These are phyloP conservation scores for Drosophila ambigua DNA, from an alignment of 1,140 invertebrate genomes.

Conservation along the genomic window DNA sequence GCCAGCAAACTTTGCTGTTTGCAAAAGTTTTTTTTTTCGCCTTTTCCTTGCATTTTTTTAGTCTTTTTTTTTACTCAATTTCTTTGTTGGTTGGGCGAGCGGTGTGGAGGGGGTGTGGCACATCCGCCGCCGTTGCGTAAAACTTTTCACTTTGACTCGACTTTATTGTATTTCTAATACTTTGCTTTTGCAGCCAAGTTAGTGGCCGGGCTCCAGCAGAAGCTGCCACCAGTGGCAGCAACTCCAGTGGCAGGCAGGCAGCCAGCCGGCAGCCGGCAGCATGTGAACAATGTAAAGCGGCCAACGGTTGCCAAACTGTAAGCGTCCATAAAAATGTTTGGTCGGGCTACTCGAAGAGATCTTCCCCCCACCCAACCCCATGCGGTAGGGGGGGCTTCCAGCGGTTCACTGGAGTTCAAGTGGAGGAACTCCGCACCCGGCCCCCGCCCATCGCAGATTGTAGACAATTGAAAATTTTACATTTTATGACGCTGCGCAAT, in stretches of 20 bases:
- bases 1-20: conserved; percentile 77
- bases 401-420: conserved; percentile 48
- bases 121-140: conserved; percentile 71
- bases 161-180: conserved; percentile 83
- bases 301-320: conserved; percentile 73
- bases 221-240: background rate
- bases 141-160: conserved; percentile 83
- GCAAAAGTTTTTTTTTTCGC: conserved; percentile 53
- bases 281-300: conserved; percentile 79
- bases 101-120: conserved; percentile 22
- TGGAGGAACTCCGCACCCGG: conserved; percentile 10
- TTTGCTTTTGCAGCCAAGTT: conserved; percentile 79
- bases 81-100: conserved; percentile 51
- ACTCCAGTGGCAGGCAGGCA: conserved; percentile 26
- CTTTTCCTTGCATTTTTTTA: conserved; percentile 40
- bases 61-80: conserved; percentile 57
- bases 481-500: conserved; percentile 81
- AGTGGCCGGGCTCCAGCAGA: conserved; percentile 37
- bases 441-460: conserved; percentile 56
- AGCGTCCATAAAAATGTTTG: conserved; percentile 79
- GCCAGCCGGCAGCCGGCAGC: conserved; percentile 25
- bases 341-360: conserved; percentile 48
- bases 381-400: background rate
- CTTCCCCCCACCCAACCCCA: background rate
- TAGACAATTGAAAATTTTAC: conserved; percentile 81